Percentiles rank a stretch among this genome's conserved stretches.
phyloP scores from a whole-genome alignment of 2,113 vertebrate genomes.

The Tychaedon coryphoeus region DNA sequence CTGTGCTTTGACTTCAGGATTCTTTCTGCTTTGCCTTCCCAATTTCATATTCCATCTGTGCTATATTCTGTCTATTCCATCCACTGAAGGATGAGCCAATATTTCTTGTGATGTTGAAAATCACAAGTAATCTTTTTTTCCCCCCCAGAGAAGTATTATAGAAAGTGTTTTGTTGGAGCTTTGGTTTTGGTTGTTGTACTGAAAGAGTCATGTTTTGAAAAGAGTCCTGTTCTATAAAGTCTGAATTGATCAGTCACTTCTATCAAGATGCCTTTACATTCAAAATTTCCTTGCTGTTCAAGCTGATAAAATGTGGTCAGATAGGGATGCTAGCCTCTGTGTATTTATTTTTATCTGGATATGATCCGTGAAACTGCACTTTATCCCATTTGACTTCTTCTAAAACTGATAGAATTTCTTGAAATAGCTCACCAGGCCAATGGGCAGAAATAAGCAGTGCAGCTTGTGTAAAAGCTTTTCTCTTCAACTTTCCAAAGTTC shows the following conservation, averaged over 20 bases:
- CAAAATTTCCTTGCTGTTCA: neutral
- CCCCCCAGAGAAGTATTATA: neutral
- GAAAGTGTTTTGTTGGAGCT: neutral
- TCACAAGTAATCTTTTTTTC: neutral
- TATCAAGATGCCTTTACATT: neutral
- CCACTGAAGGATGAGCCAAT: neutral
- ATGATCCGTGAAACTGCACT: neutral
- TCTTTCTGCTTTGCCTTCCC: neutral
- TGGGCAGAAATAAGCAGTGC: neutral
- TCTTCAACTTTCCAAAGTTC: neutral
- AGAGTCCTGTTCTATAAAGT: neutral
- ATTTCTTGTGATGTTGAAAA: neutral
- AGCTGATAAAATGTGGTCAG: neutral
- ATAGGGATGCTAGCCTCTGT: neutral
- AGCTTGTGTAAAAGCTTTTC: neutral
- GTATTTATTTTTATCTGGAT: slow-evolving; percentile 4
- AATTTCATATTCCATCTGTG: neutral
- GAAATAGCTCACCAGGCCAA: slow-evolving; percentile 1
- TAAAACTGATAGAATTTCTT: neutral
- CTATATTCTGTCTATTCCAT: neutral
- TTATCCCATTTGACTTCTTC: neutral
- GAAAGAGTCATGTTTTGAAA: neutral
- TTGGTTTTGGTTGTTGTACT: neutral
- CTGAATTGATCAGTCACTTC: neutral
- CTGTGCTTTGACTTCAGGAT: neutral